Conservation (phyloP, 2,888 invertebrate species). For the Perithous albicinctus region DNA sequence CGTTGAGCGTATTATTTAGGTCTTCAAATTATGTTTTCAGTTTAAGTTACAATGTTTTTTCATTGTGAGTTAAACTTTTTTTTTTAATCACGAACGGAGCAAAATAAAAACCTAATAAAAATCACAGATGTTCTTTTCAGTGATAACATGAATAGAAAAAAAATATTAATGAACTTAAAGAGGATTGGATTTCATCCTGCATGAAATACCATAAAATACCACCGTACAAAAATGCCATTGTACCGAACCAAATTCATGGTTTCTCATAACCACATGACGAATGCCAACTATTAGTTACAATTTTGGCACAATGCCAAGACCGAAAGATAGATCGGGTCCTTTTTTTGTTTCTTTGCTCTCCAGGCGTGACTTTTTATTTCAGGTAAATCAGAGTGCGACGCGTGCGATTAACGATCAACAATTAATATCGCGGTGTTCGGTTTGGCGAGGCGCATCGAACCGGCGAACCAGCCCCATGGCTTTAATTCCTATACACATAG, state of each 20-base stretch:
- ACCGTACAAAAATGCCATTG: neutral
- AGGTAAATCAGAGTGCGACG: slow-evolving; percentile 36
- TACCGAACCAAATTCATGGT: neutral
- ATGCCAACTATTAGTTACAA: slow-evolving; percentile 26
- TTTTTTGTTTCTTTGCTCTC: slow-evolving; percentile 39
- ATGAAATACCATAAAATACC: too few species aligned
- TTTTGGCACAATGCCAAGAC: slow-evolving; percentile 24
- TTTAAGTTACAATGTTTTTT: too few species aligned
- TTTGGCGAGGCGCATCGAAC: slow-evolving; percentile 48
- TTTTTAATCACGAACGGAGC: too few species aligned
- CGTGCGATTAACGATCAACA: slow-evolving; percentile 51
- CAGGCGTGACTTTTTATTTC: slow-evolving; percentile 11
- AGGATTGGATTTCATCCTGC: too few species aligned
- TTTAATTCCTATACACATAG: neutral
- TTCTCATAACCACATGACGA: neutral
- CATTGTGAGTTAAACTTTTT: too few species aligned
- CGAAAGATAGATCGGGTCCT: slow-evolving; percentile 15
- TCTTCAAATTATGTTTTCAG: too few species aligned
- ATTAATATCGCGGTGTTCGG: slow-evolving; percentile 53
- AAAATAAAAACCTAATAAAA: too few species aligned
- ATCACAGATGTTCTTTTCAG: too few species aligned
- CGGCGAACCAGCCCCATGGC: slow-evolving; percentile 15
- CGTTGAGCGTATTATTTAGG: too few species aligned
- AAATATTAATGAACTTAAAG: too few species aligned
- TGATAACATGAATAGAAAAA: too few species aligned